Evolutionary conservation across 2,888 invertebrate genomes (phyloP).

Genomic region (Pseudococcus jackbeardsleyi): DNA sequence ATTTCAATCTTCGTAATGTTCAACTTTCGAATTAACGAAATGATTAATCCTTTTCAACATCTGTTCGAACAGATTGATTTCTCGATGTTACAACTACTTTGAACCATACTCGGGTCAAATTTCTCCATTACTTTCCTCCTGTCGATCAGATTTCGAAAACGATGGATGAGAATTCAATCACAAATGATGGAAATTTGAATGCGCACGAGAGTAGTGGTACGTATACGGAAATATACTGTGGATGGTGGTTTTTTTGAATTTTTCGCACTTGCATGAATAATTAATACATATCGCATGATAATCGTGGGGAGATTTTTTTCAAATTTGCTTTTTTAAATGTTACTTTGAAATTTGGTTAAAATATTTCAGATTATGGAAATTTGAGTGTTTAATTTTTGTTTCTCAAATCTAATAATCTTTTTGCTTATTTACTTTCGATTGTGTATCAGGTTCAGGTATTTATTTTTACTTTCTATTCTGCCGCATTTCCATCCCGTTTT

Average conservation of each 20-base stretch:
- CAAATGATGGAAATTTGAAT: not conserved
- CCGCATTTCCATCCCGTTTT: conserved; percentile 26
- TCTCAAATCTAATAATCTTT: not conserved
- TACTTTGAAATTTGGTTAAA: conserved; percentile 13
- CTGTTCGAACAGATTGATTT: conserved; percentile 14
- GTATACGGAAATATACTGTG: not conserved
- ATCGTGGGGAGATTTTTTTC: not conserved
- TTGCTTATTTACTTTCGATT: conserved; percentile 11
- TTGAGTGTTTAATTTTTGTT: conserved; percentile 13
- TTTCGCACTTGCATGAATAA: conserved; percentile 32
- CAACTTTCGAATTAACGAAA: not conserved
- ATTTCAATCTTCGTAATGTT: not conserved
- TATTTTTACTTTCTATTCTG: conserved; percentile 36
- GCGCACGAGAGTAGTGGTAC: not conserved
- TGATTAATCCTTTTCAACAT: not conserved
- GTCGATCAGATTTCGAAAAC: not conserved
- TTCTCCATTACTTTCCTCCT: not conserved
- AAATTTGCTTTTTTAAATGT: conserved; percentile 16
- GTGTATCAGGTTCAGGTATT: conserved; percentile 48
- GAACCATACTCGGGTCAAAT: not conserved
- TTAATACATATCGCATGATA: conserved; percentile 42
- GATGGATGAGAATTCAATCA: conserved; percentile 49
- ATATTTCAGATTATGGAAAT: not conserved
- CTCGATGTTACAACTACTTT: not conserved
- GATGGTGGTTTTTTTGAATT: conserved; percentile 4